These are phyloP conservation scores for Cynopterus brachyotis DNA, from an alignment of 2,113 vertebrate species.

Conservation along the genomic window DNA sequence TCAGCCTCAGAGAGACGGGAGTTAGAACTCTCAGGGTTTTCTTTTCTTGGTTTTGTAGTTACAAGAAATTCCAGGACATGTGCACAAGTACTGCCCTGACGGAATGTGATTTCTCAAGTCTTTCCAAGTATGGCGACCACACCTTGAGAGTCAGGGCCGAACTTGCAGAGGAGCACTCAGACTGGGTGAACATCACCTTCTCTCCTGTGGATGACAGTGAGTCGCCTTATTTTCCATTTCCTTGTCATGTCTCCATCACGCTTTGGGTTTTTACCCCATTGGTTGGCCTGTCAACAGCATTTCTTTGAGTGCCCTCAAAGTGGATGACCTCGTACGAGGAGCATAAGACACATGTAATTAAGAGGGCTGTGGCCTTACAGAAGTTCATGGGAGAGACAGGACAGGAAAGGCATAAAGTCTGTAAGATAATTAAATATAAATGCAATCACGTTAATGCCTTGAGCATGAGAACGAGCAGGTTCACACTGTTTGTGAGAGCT, in stretches of 20 bases:
- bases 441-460: not conserved
- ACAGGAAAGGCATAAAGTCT: not conserved
- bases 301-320: not conserved
- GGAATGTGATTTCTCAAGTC: constrained; percentile 75
- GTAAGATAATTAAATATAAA: not conserved
- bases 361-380: not conserved
- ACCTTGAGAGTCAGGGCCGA: constrained; percentile 76
- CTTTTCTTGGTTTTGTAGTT: constrained; percentile 35
- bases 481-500: not conserved
- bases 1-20: not conserved
- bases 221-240: not conserved
- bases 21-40: not conserved
- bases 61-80: not conserved
- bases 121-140: constrained; percentile 71
- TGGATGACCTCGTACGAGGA: not conserved
- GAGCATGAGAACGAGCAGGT: not conserved
- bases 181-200: constrained; percentile 78
- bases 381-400: not conserved
- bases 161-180: constrained; percentile 21
- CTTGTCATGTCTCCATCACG: fast-evolving
- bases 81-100: not conserved
- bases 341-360: too few species aligned
- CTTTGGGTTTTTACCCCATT: not conserved
- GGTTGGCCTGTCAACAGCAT: not conserved
- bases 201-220: constrained; percentile 84